Base-by-base conservation (phyloP, 2,113 vertebrate species). In the Amphiprion ocellaris region DNA sequence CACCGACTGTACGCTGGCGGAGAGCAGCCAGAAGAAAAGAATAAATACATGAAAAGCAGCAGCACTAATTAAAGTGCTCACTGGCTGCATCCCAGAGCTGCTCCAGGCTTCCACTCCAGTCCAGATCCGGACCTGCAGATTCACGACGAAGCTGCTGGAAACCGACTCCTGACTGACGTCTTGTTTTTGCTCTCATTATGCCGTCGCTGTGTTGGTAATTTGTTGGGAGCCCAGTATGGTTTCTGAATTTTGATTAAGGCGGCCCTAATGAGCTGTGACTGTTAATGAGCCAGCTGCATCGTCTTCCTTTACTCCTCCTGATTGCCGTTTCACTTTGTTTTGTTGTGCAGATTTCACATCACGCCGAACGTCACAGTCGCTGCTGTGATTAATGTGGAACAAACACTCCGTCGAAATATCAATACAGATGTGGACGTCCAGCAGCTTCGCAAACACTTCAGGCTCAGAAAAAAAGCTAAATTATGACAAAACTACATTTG, bases 201-300 rank as follows among this genome's bases (percentile, higher is more conserved):
- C 26, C 26, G 12, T 60, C 10, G n/a, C 37, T 16, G 37, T 54
- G 55, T 24, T 74, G 65, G 24, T 73, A 7, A 60, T 73, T 77
- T 33, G 69, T 64, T 37, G 30, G 50, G 26, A 39, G 59, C 65
- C 41, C 44, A 52, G 69, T 60, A 23, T 56, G 64, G 65, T 55
- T 44, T 33, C 33, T 84, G 77, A 69, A 69, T 71, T 56, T 64
- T 87, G 69, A 80, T 81, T 69, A 73, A 61, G 73, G 10, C 19
- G 10, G 44, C 47, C 55, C 49, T 81, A 83, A 87, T 83, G 85
- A 83, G 77, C 73, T 67, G 77, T 74, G 81, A 81, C 63, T 77
- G 69, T 69, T 81, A 83, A 87, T 54, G 81, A 83, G 55, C 21
- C 80, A 69, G 80, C 80, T 83, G 71, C 62, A 71, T 6, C 19